Evolutionary conservation across 2,888 invertebrate species (phyloP).

Genomic region (Drosophila austrosaltans): DNA sequence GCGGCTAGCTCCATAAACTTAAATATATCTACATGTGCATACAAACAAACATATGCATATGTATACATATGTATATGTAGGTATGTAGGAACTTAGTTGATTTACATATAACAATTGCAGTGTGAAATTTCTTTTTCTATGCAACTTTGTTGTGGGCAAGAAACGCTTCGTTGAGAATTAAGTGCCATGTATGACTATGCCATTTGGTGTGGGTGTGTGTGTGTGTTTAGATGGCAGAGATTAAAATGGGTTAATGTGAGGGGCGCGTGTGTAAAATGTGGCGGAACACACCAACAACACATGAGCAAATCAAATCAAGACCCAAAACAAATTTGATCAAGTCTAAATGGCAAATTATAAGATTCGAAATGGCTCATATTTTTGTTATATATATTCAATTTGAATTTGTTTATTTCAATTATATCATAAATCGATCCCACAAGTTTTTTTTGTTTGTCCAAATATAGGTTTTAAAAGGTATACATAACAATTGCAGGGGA

Average conservation of each 20-base stretch:
- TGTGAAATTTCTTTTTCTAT: slow-evolving; percentile 15
- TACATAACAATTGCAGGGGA: too few species aligned
- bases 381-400: too few species aligned
- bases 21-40: neutral
- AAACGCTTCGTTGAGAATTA: slow-evolving; percentile 65
- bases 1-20: slow-evolving; percentile 27
- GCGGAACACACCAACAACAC: slow-evolving; percentile 13
- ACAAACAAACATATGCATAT: neutral
- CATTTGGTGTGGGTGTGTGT: neutral
- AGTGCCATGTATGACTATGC: slow-evolving; percentile 49
- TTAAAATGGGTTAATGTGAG: slow-evolving; percentile 68
- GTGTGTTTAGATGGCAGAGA: slow-evolving; percentile 18
- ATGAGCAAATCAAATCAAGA: slow-evolving; percentile 30
- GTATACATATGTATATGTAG: neutral
- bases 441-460: neutral
- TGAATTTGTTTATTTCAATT: neutral
- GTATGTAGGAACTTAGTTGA: neutral
- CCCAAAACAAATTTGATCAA: slow-evolving; percentile 29
- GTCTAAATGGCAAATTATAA: neutral
- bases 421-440: neutral
- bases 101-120: slow-evolving; percentile 2
- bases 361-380: too few species aligned
- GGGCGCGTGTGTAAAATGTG: slow-evolving; percentile 63
- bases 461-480: too few species aligned
- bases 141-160: slow-evolving; percentile 35